Percentiles rank a stretch among this genome's conserved stretches.
phyloP scores from a whole-genome alignment of 2,113 vertebrate genomes.

The Platycercus adscitus region DNA sequence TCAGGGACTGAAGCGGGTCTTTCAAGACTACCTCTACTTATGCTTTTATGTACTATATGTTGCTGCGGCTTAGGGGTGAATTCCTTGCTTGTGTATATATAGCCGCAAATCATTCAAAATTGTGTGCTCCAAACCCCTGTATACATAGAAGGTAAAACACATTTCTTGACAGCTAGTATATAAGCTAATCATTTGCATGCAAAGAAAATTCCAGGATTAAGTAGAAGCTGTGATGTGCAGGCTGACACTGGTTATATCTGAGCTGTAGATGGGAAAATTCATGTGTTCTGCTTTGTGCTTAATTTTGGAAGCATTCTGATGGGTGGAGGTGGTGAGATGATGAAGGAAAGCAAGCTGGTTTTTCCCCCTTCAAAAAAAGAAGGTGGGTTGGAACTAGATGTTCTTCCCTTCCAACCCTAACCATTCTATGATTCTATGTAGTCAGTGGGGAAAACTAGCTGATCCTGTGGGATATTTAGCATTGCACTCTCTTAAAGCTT shows the following conservation, averaged over 20 bases:
- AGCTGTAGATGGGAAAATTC: not conserved
- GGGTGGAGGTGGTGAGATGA: not conserved
- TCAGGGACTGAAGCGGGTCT: not conserved
- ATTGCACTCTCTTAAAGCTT: not conserved
- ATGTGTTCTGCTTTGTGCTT: not conserved
- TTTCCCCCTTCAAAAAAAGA: not conserved
- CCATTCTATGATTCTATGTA: not conserved
- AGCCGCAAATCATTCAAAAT: not conserved
- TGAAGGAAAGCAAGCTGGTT: not conserved
- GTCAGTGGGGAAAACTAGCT: not conserved
- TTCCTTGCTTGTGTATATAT: not conserved
- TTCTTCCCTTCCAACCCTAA: not conserved
- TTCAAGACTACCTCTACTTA: not conserved
- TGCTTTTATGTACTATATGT: not conserved
- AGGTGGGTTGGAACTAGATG: not conserved
- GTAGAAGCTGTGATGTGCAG: not conserved
- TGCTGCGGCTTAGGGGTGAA: not conserved
- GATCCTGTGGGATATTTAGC: not conserved
- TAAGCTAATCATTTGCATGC: not conserved
- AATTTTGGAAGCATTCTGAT: not conserved
- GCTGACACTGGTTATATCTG: not conserved
- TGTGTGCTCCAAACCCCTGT: not conserved
- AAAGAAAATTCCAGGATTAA: constrained; percentile 13
- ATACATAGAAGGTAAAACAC: not conserved
- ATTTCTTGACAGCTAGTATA: not conserved